A percentile compares a stretch with the other conserved stretches of the same genome.
Evolutionary conservation across 2,888 invertebrate genomes (phyloP).

Genomic region (Sceliomorpha sp.): DNA sequence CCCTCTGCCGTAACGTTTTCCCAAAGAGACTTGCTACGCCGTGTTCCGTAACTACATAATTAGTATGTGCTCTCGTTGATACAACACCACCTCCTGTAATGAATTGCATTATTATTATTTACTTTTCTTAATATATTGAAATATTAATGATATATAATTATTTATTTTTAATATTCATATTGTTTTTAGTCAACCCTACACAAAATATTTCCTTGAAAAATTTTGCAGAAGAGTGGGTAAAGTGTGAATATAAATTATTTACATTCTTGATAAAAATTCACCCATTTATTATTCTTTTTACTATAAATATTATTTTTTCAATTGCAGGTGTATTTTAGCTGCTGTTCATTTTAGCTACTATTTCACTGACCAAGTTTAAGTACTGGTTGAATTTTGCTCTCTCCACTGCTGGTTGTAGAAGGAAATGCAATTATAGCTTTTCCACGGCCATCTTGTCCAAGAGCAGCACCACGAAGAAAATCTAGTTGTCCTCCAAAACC

Average conservation of each 20-base stretch:
- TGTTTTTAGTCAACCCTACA: no score
- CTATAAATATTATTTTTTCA: no score
- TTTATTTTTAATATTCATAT: neutral
- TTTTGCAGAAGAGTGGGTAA: no score
- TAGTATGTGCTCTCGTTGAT: constrained; percentile 93
- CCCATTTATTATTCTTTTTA: no score
- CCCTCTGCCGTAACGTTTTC: constrained; percentile 92
- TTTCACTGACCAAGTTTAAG: constrained; percentile 86
- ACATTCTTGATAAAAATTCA: no score
- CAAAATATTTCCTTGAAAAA: no score
- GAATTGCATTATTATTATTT: no score
- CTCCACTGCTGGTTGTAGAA: constrained; percentile 89
- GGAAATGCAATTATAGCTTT: constrained; percentile 96
- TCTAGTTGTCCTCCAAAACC: constrained; percentile 97
- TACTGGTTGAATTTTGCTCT: constrained; percentile 91
- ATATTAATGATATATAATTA: no score
- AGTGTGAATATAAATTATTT: no score
- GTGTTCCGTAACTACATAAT: constrained; percentile 96
- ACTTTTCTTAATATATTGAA: neutral
- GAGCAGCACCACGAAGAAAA: constrained; percentile 94
- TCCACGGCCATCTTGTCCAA: constrained; percentile 90
- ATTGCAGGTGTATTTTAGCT: no score
- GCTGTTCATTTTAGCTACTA: no score
- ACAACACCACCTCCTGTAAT: constrained; percentile 94
- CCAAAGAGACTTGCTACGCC: constrained; percentile 95